Evolutionary conservation across 1,140 invertebrate genomes (phyloP).

Genomic region (Leptopilina boulardi): DNA sequence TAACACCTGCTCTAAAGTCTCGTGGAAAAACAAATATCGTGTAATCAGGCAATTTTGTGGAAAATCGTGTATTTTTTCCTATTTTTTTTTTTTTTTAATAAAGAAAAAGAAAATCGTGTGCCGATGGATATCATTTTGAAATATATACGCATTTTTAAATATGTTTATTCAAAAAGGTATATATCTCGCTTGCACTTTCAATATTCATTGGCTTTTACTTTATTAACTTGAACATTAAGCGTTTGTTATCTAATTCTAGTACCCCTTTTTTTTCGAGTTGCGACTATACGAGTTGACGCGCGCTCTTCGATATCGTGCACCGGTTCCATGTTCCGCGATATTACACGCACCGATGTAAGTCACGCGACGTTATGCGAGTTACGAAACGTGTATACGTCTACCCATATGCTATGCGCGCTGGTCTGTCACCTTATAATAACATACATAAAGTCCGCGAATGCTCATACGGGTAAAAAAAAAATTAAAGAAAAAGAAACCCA

Average conservation of each 20-base stretch:
- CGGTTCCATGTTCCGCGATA: constrained; percentile 47
- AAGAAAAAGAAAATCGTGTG: neutral
- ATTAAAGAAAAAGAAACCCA: neutral
- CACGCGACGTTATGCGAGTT: constrained; percentile 54
- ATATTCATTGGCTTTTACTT: constrained; percentile 33
- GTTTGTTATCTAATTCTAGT: constrained; percentile 31
- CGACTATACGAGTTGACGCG: constrained; percentile 29
- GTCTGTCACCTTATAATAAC: neutral
- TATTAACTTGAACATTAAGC: constrained; percentile 24
- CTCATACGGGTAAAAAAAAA: neutral
- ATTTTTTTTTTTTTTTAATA: no score
- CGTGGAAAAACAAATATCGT: constrained; percentile 1
- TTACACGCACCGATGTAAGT: constrained; percentile 44
- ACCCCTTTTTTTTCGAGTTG: constrained; percentile 25
- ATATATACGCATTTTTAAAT: neutral
- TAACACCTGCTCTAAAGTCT: neutral
- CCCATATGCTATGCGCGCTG: neutral
- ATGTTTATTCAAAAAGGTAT: constrained; percentile 4
- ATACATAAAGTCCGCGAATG: neutral
- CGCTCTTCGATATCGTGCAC: constrained; percentile 44
- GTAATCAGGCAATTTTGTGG: constrained; percentile 13
- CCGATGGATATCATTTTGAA: neutral
- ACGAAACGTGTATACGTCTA: constrained; percentile 45
- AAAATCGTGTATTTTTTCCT: neutral
- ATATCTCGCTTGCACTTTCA: neutral